Percentiles rank a stretch among this genome's conserved stretches.
phyloP scores from a whole-genome alignment of 2,888 invertebrate species.

The Drosophila algonquin region DNA sequence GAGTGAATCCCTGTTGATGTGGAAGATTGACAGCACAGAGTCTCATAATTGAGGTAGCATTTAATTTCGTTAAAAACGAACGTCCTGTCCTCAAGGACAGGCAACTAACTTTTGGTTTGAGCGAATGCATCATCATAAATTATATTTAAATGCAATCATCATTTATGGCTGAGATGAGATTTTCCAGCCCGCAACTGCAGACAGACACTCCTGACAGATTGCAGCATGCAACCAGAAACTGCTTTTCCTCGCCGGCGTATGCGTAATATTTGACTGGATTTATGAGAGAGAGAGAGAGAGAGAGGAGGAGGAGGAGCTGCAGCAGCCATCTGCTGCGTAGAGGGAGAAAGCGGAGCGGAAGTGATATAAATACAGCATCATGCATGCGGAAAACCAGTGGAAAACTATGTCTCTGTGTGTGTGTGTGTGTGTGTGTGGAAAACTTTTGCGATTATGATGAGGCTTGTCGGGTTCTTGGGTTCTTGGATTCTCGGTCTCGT shows the following conservation, averaged over 20 bases:
- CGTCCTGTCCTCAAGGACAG: conserved; percentile 13
- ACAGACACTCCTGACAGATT: conserved; percentile 38
- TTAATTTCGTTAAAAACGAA: conserved; percentile 37
- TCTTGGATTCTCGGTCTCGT: neutral
- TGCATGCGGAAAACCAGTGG: conserved; percentile 49
- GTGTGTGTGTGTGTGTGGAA: conserved; percentile 8
- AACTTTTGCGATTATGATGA: conserved; percentile 46
- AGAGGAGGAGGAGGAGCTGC: neutral
- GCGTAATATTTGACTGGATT: conserved; percentile 59
- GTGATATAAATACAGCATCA: conserved; percentile 45
- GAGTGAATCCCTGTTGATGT: neutral
- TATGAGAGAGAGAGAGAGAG: conserved; percentile 38
- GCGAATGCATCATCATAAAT: conserved; percentile 39
- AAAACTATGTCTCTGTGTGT: neutral
- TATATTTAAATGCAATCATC: conserved; percentile 56
- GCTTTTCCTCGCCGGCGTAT: conserved; percentile 45
- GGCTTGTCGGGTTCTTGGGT: conserved; percentile 25
- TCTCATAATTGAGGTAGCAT: conserved; percentile 13
- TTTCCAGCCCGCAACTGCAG: neutral
- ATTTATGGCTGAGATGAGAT: conserved; percentile 32
- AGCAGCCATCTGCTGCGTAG: too few species aligned
- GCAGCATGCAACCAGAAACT: conserved; percentile 33
- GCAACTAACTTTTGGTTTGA: conserved; percentile 24
- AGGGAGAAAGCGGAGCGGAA: conserved; percentile 17
- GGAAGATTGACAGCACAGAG: neutral